Evolutionary conservation across 2,797 vertebrate genomes (phyloP), one percentile per base, ranked within the genome.

Genomic region (Diglossa cyanea): DNA sequence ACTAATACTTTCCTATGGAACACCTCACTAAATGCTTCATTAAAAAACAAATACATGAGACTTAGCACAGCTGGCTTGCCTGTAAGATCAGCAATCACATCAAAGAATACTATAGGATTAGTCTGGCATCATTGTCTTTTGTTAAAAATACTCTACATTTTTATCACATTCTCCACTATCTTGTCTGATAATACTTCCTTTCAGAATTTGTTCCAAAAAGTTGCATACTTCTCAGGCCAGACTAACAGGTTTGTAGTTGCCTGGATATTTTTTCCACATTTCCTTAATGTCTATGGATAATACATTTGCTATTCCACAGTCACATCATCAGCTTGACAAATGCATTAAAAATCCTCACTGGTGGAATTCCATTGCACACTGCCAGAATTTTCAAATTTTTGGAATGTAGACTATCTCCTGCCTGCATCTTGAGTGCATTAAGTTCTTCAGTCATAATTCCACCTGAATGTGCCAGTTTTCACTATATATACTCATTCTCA

Each of bases 251-350:
- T 95, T 17, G n/a, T 83, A 95, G 79, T 31, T 94, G 91, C 93
- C 85, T 25, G 2, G 58, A 80, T 90, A 93, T 75, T 91, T 94
- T 91, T 95, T 94, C 73, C 51, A 35, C 5, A 28, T 86, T 94
- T 94, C 82, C 66, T 75, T 91, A 65, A 70, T n/a, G 79, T 75
- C 76, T 86, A 65, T 55, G 70, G 94, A 71, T 94, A 94, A 90
- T 83, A 57, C 20, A 68, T 96, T 88, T 88, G 42, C 44, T 90
- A 48, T 86, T 93, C 76, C 47, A 80, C 40, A 91, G 82, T 88
- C 94, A 94, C 72, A 94, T 72, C 72, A 88, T 71, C 79, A 95
- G 40, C 60, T 91, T 95, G 90, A 96, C 54, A 94, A 94, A 94
- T 28, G n/a, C 70, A 83, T 86, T 90, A 74, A 94, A 93, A 91